phyloP scores from a whole-genome alignment of 2,888 invertebrate species.

The Eumacrocentrus americanus region DNA sequence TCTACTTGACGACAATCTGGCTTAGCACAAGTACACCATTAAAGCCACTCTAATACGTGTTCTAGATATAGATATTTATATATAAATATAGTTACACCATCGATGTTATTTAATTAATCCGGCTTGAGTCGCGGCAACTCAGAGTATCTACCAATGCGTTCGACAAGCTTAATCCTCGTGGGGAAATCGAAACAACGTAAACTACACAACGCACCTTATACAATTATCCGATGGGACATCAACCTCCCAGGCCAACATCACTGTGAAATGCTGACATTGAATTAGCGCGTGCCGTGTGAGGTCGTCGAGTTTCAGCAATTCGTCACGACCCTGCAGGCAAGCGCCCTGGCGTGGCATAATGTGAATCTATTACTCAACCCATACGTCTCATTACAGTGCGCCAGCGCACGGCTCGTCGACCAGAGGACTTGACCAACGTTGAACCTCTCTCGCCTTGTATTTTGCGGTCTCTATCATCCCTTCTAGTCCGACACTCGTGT shows the following conservation, averaged over 20 bases:
- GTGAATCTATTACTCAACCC: slow-evolving; percentile 53
- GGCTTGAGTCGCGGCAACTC: too few relatives aligned
- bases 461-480: slow-evolving; percentile 28
- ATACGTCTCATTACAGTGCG: slow-evolving; percentile 46
- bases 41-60: background rate
- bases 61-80: too few relatives aligned
- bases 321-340: slow-evolving; percentile 26
- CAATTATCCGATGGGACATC: slow-evolving; percentile 28
- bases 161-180: too few relatives aligned
- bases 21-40: background rate
- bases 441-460: too few relatives aligned
- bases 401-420: slow-evolving; percentile 17
- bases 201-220: slow-evolving; percentile 24
- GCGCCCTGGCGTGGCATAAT: slow-evolving; percentile 40
- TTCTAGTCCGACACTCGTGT: too few relatives aligned
- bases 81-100: background rate
- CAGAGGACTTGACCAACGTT: slow-evolving; percentile 1
- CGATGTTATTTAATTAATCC: slow-evolving; percentile 16
- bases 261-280: slow-evolving; percentile 30
- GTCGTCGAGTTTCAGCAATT: slow-evolving; percentile 26
- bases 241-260: slow-evolving; percentile 3
- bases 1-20: slow-evolving; percentile 1
- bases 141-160: too few relatives aligned
- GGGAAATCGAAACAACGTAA: background rate
- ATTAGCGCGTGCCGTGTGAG: slow-evolving; percentile 34